Percentiles rank a stretch among this genome's conserved stretches.
Evolutionary conservation across 2,888 invertebrate species (phyloP).

Genomic region (Tetropium fuscum): DNA sequence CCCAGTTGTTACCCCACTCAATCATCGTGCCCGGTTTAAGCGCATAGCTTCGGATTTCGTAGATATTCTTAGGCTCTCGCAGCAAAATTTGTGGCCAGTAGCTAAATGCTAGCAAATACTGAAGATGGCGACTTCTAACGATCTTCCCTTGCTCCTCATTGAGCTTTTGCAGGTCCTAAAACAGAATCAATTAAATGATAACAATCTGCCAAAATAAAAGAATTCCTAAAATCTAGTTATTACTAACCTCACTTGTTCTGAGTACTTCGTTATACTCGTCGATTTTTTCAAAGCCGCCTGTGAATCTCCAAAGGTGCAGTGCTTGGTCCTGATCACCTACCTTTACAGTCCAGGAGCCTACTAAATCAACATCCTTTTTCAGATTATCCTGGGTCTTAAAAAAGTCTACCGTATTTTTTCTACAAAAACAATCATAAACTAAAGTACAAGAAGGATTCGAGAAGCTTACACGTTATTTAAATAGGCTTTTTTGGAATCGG

Average conservation of each 20-base stretch:
- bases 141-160: slow-evolving; percentile 82
- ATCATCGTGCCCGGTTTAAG: slow-evolving; percentile 99
- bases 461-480: slow-evolving; percentile 89
- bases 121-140: slow-evolving; percentile 88
- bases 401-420: slow-evolving; percentile 83
- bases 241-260: slow-evolving; percentile 74
- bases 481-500: slow-evolving; percentile 89
- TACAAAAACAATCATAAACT: slow-evolving; percentile 58
- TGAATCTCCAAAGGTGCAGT: slow-evolving; percentile 95
- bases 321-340: slow-evolving; percentile 98
- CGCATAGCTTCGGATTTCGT: slow-evolving; percentile 90
- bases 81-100: slow-evolving; percentile 93
- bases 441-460: neutral
- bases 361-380: slow-evolving; percentile 78
- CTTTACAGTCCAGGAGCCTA: slow-evolving; percentile 96
- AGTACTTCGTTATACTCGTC: slow-evolving; percentile 82
- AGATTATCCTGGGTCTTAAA: slow-evolving; percentile 80
- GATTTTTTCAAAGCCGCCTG: slow-evolving; percentile 90
- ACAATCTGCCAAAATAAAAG: no score
- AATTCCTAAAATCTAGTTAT: no score
- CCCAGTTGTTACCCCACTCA: slow-evolving; percentile 99
- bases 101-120: slow-evolving; percentile 95
- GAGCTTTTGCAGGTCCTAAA: slow-evolving; percentile 78
- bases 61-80: slow-evolving; percentile 78
- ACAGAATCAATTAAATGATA: no score